Base-by-base conservation (phyloP, 2,113 vertebrate species). In the Microcebus tavaratra region DNA sequence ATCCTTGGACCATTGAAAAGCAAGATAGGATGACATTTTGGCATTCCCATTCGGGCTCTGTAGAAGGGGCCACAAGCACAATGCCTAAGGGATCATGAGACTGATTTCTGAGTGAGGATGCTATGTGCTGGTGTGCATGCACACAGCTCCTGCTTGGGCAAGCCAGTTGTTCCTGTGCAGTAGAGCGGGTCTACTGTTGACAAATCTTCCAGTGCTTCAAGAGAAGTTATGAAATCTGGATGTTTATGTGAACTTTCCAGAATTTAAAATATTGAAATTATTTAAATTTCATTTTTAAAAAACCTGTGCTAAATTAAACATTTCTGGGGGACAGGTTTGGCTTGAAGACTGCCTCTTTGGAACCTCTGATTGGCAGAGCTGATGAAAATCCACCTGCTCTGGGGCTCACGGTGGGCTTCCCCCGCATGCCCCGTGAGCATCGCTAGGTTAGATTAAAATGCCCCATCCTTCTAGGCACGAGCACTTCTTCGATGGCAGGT, bases 261-360 rank as follows among this genome's bases (percentile, higher is more conserved):
- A 90, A 94, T 92, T 93, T 86, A 80, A 87, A 90, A 50, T 88
- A 29, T 59, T 76, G 59, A 55, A 13, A 76, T 82, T 55, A 55
- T 55, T 55, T 55, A 55, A 65, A 68, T 94, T 95, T 97, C 31
- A 29, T 78, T 81, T 21, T 20, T 25, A 76, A 76, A 63, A 45
- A 39, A 50, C 23, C 25, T 76, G 55, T 94, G 23, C 31, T 90
- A 81, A 84, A 29, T 23, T 42, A 79, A 83, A 67, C 29, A 21
- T 83, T 59, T 67, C 57, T 50, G 8, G 83, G 27, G 18, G 12
- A n/a, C 36, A 36, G 2, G 15, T 84, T 23, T 67, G 73, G 45
- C 31, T 45, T 63, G 34, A 91, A 15, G 12, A 14, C 18, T 55
- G 18, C 29, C 36, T 67, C 42, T 68, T 81, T 39, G 42, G 80